Base-by-base conservation (phyloP, 2,888 invertebrate genomes). In the Cataglyphis cursor region DNA sequence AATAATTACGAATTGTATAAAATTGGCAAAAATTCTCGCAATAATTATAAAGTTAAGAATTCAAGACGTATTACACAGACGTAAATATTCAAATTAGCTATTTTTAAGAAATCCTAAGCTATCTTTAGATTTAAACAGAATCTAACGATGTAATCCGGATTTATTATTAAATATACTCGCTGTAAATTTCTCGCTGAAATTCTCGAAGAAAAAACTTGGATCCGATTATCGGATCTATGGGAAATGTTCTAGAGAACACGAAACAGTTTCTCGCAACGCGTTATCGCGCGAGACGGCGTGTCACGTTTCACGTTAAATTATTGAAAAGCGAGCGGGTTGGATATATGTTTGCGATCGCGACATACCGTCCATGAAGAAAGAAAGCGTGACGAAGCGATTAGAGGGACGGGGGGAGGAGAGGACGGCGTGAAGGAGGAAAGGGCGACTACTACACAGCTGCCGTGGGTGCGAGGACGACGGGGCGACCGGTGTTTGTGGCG, bases 401-500 rank as follows among this genome's bases (percentile, higher is more conserved):
- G 44, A 48, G 61, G 44, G 68, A 70, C 81, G 28, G 80, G 70
- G 81, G 70, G 54, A 73, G 44, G 51, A 57, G 35, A 68, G 68
- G 82, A 78, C 66, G 68, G 68, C 24, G 62, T 8, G n/a, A n/a
- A 8, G 75, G 76, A 75, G 75, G 59, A 87, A 41, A 62, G 73
- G 81, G 72, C 41, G 62, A 57, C 28, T 28, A 28, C 18, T 54
- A 72, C 31, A 62, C 38, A 62, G 70, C 81, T 48, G 66, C 75
- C 82, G 73, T 82, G 76, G 86, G 85, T 85, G 89, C 87, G 86
- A 88, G 81, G 85, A 88, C 86, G 90, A 89, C 88, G 92, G 28
- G 28, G 91, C 91, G 92, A 93, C 92, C 94, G 94, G 93, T 94
- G 94, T 94, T 94, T 94, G 94, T 91, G 93, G 94, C 93, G 94